Conservation (phyloP, 2,113 vertebrate genomes). For the Chamaea fasciata region DNA sequence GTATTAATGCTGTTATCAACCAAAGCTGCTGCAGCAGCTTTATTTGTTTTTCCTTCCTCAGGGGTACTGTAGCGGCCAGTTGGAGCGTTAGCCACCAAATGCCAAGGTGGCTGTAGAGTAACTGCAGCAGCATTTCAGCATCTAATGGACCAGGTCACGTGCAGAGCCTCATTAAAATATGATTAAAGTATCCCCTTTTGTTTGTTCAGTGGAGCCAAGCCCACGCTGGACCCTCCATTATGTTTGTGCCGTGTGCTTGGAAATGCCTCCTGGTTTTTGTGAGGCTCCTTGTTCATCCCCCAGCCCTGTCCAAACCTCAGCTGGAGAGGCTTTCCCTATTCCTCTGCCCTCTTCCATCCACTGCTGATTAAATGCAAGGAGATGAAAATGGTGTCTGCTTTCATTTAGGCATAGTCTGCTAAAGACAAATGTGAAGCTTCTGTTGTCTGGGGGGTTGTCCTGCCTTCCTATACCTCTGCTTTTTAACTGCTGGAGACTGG, state of each 20-base stretch:
- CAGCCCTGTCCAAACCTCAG: not conserved
- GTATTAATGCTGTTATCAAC: not conserved
- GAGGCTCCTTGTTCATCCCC: not conserved
- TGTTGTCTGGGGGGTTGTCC: not conserved
- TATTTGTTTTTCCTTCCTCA: not conserved
- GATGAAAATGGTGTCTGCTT: not conserved
- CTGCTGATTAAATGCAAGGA: rapidly evolving
- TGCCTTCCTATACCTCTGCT: not conserved
- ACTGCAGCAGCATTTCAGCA: not conserved
- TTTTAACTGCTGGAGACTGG: not conserved
- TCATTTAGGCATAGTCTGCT: not conserved
- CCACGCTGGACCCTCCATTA: not conserved
- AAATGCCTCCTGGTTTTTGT: not conserved
- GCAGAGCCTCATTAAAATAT: slow-evolving; percentile 27
- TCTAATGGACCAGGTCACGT: slow-evolving; percentile 3
- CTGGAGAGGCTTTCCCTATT: not conserved
- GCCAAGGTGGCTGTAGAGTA: not conserved
- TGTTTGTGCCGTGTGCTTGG: not conserved
- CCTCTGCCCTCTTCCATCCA: not conserved
- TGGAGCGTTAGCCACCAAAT: slow-evolving; percentile 1
- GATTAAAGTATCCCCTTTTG: slow-evolving; percentile 39
- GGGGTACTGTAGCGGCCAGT: not conserved
- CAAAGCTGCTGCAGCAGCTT: not conserved
- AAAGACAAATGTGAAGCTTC: not conserved
- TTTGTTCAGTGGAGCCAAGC: not conserved